Conservation (phyloP, 2,797 vertebrate species). For the Psittacula echo region DNA sequence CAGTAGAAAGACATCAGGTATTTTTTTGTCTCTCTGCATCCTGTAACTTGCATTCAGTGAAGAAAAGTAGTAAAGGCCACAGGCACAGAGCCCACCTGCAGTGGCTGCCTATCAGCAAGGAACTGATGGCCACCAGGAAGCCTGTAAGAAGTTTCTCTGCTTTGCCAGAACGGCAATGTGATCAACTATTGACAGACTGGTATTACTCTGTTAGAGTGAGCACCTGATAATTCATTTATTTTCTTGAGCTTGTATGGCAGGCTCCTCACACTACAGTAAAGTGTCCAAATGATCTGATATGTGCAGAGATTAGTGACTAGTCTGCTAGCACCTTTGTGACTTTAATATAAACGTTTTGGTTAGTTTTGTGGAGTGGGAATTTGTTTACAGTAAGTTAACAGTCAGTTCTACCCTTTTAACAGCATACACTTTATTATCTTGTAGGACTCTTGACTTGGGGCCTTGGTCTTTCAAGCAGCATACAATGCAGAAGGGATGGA, state of each 20-base stretch:
- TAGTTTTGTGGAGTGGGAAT: background rate
- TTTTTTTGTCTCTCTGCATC: background rate
- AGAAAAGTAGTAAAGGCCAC: background rate
- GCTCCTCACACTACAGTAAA: background rate
- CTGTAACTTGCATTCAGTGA: background rate
- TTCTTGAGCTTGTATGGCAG: background rate
- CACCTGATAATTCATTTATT: background rate
- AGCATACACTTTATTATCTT: background rate
- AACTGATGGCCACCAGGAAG: background rate
- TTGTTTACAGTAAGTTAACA: background rate
- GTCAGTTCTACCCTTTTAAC: background rate
- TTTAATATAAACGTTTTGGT: background rate
- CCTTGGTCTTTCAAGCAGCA: background rate
- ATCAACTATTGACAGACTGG: background rate
- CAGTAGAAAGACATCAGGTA: background rate
- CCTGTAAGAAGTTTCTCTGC: background rate
- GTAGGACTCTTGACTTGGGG: fast-evolving
- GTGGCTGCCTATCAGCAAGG: background rate
- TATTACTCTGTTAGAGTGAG: background rate
- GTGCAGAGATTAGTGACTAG: background rate
- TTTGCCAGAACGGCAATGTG: background rate
- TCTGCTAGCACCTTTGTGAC: background rate
- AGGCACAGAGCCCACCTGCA: background rate
- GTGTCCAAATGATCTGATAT: background rate
- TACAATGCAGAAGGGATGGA: background rate